Conservation (phyloP, 64 coral and sea anemone species). For the Orbicella faveolata region DNA sequence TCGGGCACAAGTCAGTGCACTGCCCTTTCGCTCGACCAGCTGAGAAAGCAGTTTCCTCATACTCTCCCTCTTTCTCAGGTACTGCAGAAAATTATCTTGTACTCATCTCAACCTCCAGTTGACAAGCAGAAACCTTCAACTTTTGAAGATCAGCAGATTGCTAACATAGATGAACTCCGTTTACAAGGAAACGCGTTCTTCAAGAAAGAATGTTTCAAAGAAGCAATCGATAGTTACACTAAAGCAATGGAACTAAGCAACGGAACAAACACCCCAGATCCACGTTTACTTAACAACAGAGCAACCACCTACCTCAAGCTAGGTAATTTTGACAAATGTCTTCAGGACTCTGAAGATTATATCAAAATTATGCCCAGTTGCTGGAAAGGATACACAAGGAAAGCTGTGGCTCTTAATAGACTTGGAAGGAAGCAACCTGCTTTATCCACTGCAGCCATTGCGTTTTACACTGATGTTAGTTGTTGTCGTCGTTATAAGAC, state of each 20-base stretch:
- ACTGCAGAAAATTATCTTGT: not conserved
- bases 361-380: constrained; percentile 19
- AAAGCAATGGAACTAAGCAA: not conserved
- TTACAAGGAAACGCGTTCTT: not conserved
- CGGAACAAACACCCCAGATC: no score
- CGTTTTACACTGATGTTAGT: not conserved
- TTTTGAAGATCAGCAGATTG: not conserved
- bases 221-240: constrained; percentile 28
- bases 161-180: not conserved
- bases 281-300: no score
- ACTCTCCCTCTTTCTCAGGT: not conserved
- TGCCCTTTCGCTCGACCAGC: not conserved
- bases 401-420: constrained; percentile 39
- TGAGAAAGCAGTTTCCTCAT: not conserved
- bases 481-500: constrained; percentile 17
- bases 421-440: not conserved
- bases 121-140: not conserved
- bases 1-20: not conserved
- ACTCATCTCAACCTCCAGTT: not conserved
- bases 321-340: constrained; percentile 24
- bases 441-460: constrained; percentile 40
- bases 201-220: not conserved
- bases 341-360: constrained; percentile 45
- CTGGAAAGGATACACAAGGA: constrained; percentile 59
- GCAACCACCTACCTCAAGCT: constrained; percentile 50